Evolutionary conservation across 1,140 invertebrate genomes (phyloP).

Genomic region (Lethrus apterus): DNA sequence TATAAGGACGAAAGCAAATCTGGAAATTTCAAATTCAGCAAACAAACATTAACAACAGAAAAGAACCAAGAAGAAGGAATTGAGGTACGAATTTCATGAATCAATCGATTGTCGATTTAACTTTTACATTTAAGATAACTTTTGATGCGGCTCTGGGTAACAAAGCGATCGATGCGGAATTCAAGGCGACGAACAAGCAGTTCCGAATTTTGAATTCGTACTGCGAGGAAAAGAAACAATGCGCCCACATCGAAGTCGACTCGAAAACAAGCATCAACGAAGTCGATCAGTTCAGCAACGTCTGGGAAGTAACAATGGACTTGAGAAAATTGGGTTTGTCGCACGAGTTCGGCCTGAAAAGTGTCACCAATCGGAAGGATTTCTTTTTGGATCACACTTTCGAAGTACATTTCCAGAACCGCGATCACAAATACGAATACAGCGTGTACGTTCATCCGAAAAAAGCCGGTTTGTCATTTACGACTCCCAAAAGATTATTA

Average conservation of each 20-base stretch:
- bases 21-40: slow-evolving; percentile 63
- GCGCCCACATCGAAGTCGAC: slow-evolving; percentile 61
- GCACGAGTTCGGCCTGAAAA: slow-evolving; percentile 61
- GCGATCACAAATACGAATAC: slow-evolving; percentile 62
- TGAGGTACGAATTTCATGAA: slow-evolving; percentile 39
- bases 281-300: slow-evolving; percentile 47
- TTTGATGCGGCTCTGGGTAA: slow-evolving; percentile 47
- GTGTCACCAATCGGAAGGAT: slow-evolving; percentile 51
- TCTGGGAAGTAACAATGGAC: slow-evolving; percentile 53
- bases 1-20: slow-evolving; percentile 57
- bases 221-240: slow-evolving; percentile 70
- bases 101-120: background rate
- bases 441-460: slow-evolving; percentile 55
- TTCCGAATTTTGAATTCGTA: slow-evolving; percentile 60
- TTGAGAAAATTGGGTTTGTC: slow-evolving; percentile 61
- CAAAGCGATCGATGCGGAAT: slow-evolving; percentile 52
- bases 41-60: slow-evolving; percentile 50
- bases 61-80: slow-evolving; percentile 56
- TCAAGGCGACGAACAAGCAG: slow-evolving; percentile 61
- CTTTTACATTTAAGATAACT: slow-evolving; percentile 38
- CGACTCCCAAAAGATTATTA: slow-evolving; percentile 57
- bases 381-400: slow-evolving; percentile 53
- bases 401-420: slow-evolving; percentile 59
- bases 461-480: slow-evolving; percentile 49
- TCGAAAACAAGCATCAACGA: too few relatives aligned